These are phyloP conservation scores for Eudyptes chrysolophus DNA, from an alignment of 2,113 vertebrate species.

Conservation along the genomic window DNA sequence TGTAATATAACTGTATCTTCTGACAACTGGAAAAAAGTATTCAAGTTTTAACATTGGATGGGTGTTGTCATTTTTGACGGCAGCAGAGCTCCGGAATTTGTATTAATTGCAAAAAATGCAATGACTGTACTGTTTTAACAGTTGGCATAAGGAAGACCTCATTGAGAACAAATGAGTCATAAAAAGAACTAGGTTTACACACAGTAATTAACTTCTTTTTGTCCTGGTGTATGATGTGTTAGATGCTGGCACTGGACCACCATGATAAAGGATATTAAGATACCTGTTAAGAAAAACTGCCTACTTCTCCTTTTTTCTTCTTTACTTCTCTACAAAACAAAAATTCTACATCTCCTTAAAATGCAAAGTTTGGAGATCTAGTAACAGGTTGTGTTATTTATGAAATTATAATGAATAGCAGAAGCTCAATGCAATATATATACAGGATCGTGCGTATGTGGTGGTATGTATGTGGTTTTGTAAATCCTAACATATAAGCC, in stretches of 20 bases:
- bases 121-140: conserved; percentile 29
- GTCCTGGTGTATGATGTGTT: conserved; percentile 33
- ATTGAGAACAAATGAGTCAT: conserved; percentile 56
- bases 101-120: conserved; percentile 26
- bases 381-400: background rate
- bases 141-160: conserved; percentile 7
- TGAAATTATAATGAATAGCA: background rate
- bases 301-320: background rate
- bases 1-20: background rate
- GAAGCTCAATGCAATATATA: background rate
- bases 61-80: conserved; percentile 5
- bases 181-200: conserved; percentile 26
- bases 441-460: background rate
- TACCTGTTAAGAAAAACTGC: background rate
- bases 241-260: background rate
- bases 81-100: background rate
- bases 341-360: background rate
- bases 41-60: conserved; percentile 24
- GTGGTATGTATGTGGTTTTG: background rate
- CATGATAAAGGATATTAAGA: background rate
- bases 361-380: background rate
- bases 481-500: background rate
- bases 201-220: conserved; percentile 56
- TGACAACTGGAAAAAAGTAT: background rate
- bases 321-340: background rate